phyloP scores from a whole-genome alignment of 2,797 vertebrate genomes.

The Melopsittacus undulatus region DNA sequence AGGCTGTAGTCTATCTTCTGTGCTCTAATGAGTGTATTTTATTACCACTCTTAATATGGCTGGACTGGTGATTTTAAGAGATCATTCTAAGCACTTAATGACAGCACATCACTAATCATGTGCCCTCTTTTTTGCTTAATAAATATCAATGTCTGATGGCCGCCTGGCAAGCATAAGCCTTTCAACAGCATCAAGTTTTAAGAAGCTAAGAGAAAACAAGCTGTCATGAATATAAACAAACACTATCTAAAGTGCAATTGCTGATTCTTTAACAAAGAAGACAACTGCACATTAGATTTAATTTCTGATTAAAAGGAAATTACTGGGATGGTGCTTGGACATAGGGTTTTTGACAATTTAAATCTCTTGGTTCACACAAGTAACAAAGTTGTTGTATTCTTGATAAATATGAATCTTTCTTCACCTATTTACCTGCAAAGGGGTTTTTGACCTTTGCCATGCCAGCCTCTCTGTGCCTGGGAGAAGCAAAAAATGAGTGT shows the following conservation, averaged over 20 bases:
- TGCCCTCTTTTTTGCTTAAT: slow-evolving; percentile 27
- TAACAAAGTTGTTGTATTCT: background rate
- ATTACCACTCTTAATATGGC: slow-evolving; percentile 22
- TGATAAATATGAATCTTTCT: background rate
- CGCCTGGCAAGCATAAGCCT: background rate
- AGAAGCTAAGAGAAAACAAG: background rate
- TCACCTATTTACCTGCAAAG: background rate
- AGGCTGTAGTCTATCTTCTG: slow-evolving; percentile 7
- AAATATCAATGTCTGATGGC: background rate
- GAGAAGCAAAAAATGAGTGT: background rate
- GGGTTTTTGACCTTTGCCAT: background rate
- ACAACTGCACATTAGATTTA: background rate
- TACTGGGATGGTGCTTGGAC: background rate
- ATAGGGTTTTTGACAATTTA: background rate
- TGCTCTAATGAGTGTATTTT: slow-evolving; percentile 29
- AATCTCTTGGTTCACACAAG: background rate
- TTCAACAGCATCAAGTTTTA: background rate
- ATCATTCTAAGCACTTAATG: background rate
- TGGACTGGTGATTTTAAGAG: slow-evolving; percentile 16
- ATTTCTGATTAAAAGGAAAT: background rate
- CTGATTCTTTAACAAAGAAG: background rate
- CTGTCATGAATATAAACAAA: background rate
- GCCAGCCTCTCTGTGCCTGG: background rate
- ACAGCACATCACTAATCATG: background rate
- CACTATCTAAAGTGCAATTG: background rate